phyloP scores from a whole-genome alignment of 1,140 invertebrate species.

The Hormaphis cornu region DNA sequence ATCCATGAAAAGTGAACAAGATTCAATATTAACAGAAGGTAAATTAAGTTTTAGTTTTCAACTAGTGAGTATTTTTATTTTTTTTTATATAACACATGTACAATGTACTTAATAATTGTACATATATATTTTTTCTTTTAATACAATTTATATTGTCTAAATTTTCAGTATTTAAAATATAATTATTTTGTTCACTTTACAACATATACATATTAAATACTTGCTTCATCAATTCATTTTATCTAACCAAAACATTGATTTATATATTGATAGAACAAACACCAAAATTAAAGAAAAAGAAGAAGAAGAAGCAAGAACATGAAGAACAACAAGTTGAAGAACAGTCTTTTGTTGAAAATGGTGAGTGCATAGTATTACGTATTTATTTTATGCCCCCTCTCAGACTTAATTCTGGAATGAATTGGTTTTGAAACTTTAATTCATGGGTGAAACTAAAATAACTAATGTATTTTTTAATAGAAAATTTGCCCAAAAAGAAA shows the following conservation, averaged over 20 bases:
- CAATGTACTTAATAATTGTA: too few species aligned
- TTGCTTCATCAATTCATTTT: background rate
- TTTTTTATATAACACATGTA: background rate
- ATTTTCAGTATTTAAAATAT: too few species aligned
- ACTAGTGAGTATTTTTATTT: background rate
- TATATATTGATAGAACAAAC: background rate
- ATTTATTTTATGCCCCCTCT: background rate
- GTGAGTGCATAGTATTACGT: background rate
- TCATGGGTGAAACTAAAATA: too few species aligned
- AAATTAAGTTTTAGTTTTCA: background rate
- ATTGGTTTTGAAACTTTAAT: too few species aligned
- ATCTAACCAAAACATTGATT: background rate
- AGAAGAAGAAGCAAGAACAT: constrained; percentile 8
- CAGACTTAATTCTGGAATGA: too few species aligned
- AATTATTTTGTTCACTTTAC: too few species aligned
- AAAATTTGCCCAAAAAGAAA: background rate
- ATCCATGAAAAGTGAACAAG: constrained; percentile 8
- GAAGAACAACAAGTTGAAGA: background rate
- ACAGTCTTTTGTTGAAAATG: background rate
- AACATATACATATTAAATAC: too few species aligned
- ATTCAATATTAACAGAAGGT: constrained; percentile 8
- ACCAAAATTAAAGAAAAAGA: background rate
- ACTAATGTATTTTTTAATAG: background rate
- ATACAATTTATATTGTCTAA: too few species aligned
- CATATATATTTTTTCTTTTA: too few species aligned